phyloP scores from a whole-genome alignment of 2,797 vertebrate species.

The Spea hammondii region DNA sequence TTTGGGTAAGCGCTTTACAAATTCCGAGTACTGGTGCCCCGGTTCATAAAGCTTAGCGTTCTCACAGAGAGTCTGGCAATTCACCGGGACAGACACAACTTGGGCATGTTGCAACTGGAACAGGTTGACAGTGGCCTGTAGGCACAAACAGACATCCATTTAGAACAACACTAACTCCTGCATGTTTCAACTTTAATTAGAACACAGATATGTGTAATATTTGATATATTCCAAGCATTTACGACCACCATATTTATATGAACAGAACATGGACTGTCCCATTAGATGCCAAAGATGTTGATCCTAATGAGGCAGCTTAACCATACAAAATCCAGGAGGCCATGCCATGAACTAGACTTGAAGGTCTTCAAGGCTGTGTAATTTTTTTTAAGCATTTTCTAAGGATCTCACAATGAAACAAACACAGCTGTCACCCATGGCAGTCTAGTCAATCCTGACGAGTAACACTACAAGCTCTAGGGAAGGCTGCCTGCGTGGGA shows the following conservation, averaged over 20 bases:
- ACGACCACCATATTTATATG: too few relatives aligned
- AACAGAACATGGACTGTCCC: too few relatives aligned
- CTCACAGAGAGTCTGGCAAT: conserved; percentile 88
- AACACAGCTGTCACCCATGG: not conserved
- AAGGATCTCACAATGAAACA: not conserved
- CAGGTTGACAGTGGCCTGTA: conserved; percentile 92
- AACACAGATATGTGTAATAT: too few relatives aligned
- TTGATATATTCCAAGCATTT: too few relatives aligned
- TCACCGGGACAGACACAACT: conserved; percentile 85
- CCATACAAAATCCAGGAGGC: too few relatives aligned
- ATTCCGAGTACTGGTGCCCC: conserved; percentile 88
- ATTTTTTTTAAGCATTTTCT: not conserved
- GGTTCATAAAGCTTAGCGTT: conserved; percentile 93
- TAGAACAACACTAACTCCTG: too few relatives aligned
- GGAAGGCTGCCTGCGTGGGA: not conserved
- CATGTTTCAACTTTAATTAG: too few relatives aligned
- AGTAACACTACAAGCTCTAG: not conserved
- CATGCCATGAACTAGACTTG: too few relatives aligned
- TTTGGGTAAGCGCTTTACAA: conserved; percentile 79
- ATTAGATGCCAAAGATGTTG: too few relatives aligned
- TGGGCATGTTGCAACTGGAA: conserved; percentile 96
- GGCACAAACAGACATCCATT: not conserved
- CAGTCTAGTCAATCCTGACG: not conserved
- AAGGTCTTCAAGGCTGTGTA: too few relatives aligned
- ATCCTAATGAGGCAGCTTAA: too few relatives aligned